A percentile compares a stretch with the other conserved stretches of the same genome.
phyloP scores from a whole-genome alignment of 1,140 invertebrate species.

The Limonius californicus region DNA sequence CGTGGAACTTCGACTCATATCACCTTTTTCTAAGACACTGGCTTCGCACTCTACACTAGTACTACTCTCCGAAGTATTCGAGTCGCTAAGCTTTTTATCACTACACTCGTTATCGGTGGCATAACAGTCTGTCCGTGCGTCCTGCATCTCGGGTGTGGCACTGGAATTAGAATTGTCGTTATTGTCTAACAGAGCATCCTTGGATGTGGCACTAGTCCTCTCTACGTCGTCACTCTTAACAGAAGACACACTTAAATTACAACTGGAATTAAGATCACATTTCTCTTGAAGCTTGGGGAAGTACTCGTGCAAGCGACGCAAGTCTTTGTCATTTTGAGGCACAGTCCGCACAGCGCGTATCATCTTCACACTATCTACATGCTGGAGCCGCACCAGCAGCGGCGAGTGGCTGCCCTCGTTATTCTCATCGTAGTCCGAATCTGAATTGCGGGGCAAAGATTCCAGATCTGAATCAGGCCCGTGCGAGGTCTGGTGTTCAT shows the following conservation, averaged over 20 bases:
- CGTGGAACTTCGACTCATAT: constrained; percentile 17
- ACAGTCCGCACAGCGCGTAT: constrained; percentile 33
- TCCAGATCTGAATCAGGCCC: constrained; percentile 61
- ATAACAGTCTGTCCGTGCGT: constrained; percentile 40
- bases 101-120: constrained; percentile 38
- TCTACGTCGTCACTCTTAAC: constrained; percentile 44
- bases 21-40: constrained; percentile 3
- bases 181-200: constrained; percentile 57
- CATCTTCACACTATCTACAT: constrained; percentile 29
- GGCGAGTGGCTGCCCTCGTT: constrained; percentile 45
- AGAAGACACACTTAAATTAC: constrained; percentile 11
- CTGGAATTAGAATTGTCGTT: constrained; percentile 55
- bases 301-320: neutral
- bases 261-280: constrained; percentile 10
- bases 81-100: constrained; percentile 43
- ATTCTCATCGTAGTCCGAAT: constrained; percentile 54
- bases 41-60: constrained; percentile 39
- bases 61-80: constrained; percentile 38
- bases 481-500: constrained; percentile 71
- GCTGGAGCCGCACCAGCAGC: constrained; percentile 38
- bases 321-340: neutral
- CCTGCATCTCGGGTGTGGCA: constrained; percentile 53
- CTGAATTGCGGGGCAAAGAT: constrained; percentile 46
- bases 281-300: neutral
- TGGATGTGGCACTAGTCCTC: constrained; percentile 59